A percentile compares a stretch with the other conserved stretches of the same genome.
Evolutionary conservation across 2,797 vertebrate genomes (phyloP).

Genomic region (Propithecus perrieri): DNA sequence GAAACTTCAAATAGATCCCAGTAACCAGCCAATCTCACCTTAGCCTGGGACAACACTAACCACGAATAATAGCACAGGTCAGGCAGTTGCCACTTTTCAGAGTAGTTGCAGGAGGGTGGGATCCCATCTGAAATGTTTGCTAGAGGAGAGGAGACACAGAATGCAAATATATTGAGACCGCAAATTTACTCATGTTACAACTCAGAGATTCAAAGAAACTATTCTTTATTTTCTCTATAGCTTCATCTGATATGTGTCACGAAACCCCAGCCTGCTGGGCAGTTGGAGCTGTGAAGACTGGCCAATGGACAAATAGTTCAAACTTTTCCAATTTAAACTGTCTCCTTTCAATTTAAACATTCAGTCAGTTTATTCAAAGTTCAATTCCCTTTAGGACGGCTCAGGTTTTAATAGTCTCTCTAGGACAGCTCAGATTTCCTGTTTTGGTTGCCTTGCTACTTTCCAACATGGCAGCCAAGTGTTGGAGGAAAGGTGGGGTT

Average conservation of each 20-base stretch:
- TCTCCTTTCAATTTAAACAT: constrained; percentile 29
- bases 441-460: neutral
- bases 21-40: neutral
- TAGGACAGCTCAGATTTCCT: neutral
- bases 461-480: neutral
- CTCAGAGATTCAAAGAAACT: neutral
- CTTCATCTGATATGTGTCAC: neutral
- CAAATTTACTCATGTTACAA: neutral
- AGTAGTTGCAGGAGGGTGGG: neutral
- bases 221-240: constrained; percentile 36
- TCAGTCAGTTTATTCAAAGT: neutral
- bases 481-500: neutral
- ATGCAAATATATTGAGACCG: neutral
- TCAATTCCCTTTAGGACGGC: neutral
- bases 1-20: neutral
- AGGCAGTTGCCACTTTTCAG: neutral
- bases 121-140: neutral
- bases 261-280: neutral
- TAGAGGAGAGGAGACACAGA: neutral
- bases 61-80: neutral
- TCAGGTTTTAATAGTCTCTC: neutral
- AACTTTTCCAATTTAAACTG: neutral
- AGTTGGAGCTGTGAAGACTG: neutral
- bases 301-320: neutral
- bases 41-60: neutral